These are phyloP conservation scores for Ormyrus pomaceus DNA, from an alignment of 2,888 invertebrate species.

Conservation along the genomic window DNA sequence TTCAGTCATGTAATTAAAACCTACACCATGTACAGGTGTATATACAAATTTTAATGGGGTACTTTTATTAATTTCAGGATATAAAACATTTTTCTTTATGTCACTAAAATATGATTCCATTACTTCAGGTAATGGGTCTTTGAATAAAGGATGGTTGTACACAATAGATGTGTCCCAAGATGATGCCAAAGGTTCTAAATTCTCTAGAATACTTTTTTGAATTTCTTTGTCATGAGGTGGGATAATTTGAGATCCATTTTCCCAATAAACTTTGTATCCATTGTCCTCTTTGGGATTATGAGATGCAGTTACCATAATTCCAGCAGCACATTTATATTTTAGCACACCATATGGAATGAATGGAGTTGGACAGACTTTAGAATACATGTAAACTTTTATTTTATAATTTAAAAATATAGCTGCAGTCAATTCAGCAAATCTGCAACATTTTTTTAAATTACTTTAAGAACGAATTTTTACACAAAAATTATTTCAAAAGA, in stretches of 20 bases:
- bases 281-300: conserved; percentile 98
- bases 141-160: conserved; percentile 77
- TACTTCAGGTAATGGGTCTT: conserved; percentile 85
- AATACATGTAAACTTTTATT: conserved; percentile 89
- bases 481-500: neutral
- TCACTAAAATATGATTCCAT: conserved; percentile 82
- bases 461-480: too few relatives aligned
- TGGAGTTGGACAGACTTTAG: conserved; percentile 91
- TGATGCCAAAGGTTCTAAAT: conserved; percentile 84
- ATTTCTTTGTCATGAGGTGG: conserved; percentile 94
- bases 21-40: conserved; percentile 99
- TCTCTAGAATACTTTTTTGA: conserved; percentile 85
- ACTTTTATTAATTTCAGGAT: conserved; percentile 78
- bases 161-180: conserved; percentile 87
- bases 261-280: conserved; percentile 98
- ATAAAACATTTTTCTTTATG: conserved; percentile 78
- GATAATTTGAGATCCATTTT: conserved; percentile 96
- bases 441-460: conserved; percentile 67
- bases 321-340: conserved; percentile 85
- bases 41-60: conserved; percentile 86
- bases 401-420: conserved; percentile 86
- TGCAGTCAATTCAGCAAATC: conserved; percentile 93
- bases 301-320: conserved; percentile 96
- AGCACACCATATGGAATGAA: conserved; percentile 92
- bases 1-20: conserved; percentile 85